phyloP scores from a whole-genome alignment of 1,140 invertebrate genomes.

The Apis cerana region DNA sequence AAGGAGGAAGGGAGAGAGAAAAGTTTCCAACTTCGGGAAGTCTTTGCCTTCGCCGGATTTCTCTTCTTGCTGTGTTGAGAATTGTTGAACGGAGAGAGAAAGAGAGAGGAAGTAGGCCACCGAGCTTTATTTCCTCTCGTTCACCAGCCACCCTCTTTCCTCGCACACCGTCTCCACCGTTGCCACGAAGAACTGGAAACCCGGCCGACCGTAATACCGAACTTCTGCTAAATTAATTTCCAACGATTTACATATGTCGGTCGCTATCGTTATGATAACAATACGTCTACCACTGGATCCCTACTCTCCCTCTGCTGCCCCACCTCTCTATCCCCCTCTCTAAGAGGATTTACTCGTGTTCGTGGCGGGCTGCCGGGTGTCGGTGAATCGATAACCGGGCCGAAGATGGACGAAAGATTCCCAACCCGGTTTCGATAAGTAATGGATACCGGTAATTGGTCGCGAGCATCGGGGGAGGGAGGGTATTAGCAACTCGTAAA shows the following conservation, averaged over 20 bases:
- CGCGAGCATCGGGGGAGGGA: background rate
- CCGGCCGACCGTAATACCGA: slow-evolving; percentile 35
- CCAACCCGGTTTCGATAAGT: slow-evolving; percentile 13
- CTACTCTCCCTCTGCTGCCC: background rate
- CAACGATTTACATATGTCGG: slow-evolving; percentile 67
- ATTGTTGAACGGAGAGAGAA: background rate
- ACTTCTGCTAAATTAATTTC: slow-evolving; percentile 71
- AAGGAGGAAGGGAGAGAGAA: background rate
- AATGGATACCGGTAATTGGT: slow-evolving; percentile 51
- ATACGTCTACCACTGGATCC: slow-evolving; percentile 35
- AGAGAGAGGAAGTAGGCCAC: slow-evolving; percentile 58
- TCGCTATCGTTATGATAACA: slow-evolving; percentile 61
- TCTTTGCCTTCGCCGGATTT: slow-evolving; percentile 49
- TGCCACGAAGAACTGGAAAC: slow-evolving; percentile 24
- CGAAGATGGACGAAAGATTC: slow-evolving; percentile 43
- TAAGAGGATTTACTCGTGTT: slow-evolving; percentile 61
- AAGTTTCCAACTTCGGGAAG: slow-evolving; percentile 45
- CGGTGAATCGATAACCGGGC: slow-evolving; percentile 47
- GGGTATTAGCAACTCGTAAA: slow-evolving; percentile 26
- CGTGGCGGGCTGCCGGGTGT: slow-evolving; percentile 6
- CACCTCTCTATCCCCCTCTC: background rate
- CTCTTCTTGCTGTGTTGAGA: background rate
- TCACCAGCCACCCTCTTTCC: slow-evolving; percentile 14
- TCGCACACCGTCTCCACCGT: slow-evolving; percentile 42
- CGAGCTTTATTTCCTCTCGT: slow-evolving; percentile 61